Evolutionary conservation across 2,797 vertebrate genomes (phyloP), one percentile per base, ranked within the genome.

Genomic region (Liasis olivaceus): DNA sequence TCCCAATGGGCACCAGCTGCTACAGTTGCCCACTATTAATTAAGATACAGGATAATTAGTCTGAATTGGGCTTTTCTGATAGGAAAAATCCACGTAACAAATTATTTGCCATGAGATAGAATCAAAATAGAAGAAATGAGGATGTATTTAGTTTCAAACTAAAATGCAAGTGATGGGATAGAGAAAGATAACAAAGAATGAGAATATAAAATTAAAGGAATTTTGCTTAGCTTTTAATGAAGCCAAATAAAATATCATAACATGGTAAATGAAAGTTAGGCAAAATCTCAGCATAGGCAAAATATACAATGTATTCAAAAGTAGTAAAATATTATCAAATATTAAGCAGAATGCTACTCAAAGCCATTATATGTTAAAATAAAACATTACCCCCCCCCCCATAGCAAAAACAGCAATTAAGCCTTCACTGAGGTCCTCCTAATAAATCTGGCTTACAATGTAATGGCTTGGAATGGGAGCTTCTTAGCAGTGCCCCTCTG

Each of bases 111-210:
- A 59, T 42, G 24, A 17, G 12, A 7, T 24, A 15, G 31, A 59
- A 89, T 89, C 89, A 63, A 56, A 66, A 47, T 22, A 89, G 28
- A 87, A 93, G n/a, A 5, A 51, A 56, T 86, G 26, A 60, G 87
- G 66, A 81, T 56, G 89, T 89, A 2, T 0, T 0, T 87, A 77
- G 7, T 85, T 24, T 72, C 77, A 94, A 69, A 81, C 93, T 91
- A 91, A 91, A 95, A 89, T 26, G n/a, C 64, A 91, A 93, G 87
- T 26, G 91, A 85, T 47, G 90, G 59, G 90, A 69, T 15, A 93
- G 88, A 3, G 87, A 7, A 0, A 60, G 8, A 4, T 84, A 72
- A 31, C 4, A 14, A 88, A 92, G 93, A 92, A 36, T 59, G 26
- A 87, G 54, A 93, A 2, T 28, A 89, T 89, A 89, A 0, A 1